phyloP scores from a whole-genome alignment of 2,113 vertebrate genomes.

The Menidia beryllina region DNA sequence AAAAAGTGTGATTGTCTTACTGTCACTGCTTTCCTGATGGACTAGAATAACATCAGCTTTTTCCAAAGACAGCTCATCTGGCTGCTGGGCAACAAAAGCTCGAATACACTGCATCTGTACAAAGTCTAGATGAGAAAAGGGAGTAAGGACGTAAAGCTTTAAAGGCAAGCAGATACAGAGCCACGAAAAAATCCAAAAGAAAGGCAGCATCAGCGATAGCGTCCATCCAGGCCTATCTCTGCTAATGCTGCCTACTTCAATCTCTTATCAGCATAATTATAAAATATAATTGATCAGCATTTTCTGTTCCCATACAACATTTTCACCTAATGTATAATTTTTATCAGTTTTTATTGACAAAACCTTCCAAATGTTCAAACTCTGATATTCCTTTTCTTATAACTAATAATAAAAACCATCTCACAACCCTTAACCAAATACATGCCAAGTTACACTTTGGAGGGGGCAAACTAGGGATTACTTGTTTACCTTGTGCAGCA shows the following conservation, averaged over 20 bases:
- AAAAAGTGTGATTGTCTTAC: constrained; percentile 77
- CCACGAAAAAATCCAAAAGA: neutral
- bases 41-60: constrained; percentile 94
- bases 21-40: constrained; percentile 89
- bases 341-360: too few relatives aligned
- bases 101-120: constrained; percentile 93
- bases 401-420: too few relatives aligned
- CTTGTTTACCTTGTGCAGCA: constrained; percentile 75
- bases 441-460: too few relatives aligned
- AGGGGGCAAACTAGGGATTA: constrained; percentile 4
- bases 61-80: constrained; percentile 93
- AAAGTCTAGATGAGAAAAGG: constrained; percentile 80
- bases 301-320: too few relatives aligned
- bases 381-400: too few relatives aligned
- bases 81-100: constrained; percentile 90
- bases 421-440: neutral
- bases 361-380: too few relatives aligned
- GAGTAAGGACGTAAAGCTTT: neutral
- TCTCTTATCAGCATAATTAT: too few relatives aligned
- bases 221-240: too few relatives aligned
- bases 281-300: too few relatives aligned
- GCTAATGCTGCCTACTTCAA: too few relatives aligned
- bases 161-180: neutral
- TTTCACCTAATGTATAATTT: too few relatives aligned
- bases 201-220: too few relatives aligned